A percentile compares a stretch with the other conserved stretches of the same genome.
phyloP scores from a whole-genome alignment of 2,113 vertebrate species.

The Chlamydotis undulata region DNA sequence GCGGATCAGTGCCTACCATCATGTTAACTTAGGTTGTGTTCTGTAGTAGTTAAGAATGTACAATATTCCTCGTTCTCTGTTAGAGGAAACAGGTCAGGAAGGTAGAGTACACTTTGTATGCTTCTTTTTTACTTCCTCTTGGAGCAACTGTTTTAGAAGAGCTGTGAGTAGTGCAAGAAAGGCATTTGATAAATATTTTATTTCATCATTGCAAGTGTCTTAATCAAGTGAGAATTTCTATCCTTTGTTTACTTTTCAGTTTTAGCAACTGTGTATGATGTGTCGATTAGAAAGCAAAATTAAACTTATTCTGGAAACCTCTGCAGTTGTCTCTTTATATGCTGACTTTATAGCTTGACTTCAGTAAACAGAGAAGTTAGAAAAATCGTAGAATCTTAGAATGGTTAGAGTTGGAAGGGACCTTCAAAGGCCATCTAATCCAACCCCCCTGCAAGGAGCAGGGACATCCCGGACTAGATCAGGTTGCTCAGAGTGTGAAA shows the following conservation, averaged over 20 bases:
- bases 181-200: background rate
- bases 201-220: background rate
- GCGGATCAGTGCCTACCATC: background rate
- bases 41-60: background rate
- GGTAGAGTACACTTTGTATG: background rate
- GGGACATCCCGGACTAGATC: too few species aligned
- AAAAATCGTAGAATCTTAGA: too few species aligned
- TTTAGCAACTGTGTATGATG: background rate
- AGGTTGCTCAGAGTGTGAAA: background rate
- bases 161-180: background rate
- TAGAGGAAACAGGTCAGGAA: background rate
- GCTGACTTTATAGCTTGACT: background rate
- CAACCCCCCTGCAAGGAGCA: too few species aligned
- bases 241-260: background rate
- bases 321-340: background rate
- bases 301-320: background rate
- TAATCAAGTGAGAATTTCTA: background rate
- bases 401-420: too few species aligned
- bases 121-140: background rate
- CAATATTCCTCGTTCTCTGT: background rate
- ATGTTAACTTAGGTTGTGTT: background rate
- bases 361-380: background rate
- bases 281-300: background rate
- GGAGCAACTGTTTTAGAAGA: background rate
- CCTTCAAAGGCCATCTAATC: too few species aligned